Evolutionary conservation across 2,113 vertebrate genomes (phyloP).

Genomic region (Synchiropus splendidus): DNA sequence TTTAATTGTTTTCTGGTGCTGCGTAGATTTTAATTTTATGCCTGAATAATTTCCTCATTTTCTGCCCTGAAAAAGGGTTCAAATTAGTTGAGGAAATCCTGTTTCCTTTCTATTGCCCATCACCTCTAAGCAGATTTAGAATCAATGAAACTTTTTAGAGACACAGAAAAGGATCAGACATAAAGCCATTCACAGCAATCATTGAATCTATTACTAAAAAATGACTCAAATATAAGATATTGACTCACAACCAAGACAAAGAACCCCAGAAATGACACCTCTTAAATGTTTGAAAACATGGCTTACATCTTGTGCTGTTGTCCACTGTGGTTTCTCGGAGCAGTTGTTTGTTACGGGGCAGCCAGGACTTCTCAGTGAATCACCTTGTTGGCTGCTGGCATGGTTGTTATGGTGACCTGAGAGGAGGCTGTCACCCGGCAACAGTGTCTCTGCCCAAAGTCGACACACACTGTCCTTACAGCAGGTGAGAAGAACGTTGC

Average conservation of each 20-base stretch:
- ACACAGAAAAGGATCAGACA: background rate
- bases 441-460: constrained; percentile 91
- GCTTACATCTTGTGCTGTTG: constrained; percentile 74
- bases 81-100: too few species aligned
- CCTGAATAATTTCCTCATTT: too few species aligned
- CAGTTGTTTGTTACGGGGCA: constrained; percentile 67
- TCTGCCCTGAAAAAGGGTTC: too few species aligned
- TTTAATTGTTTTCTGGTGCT: too few species aligned
- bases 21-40: too few species aligned
- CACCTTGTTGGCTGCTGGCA: constrained; percentile 38
- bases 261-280: too few species aligned
- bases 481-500: constrained; percentile 90
- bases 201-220: too few species aligned
- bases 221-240: too few species aligned
- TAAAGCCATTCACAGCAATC: too few species aligned
- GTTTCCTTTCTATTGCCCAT: too few species aligned
- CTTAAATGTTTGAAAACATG: too few species aligned
- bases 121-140: background rate
- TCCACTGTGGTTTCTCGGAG: constrained; percentile 68
- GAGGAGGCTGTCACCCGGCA: constrained; percentile 85
- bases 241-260: too few species aligned
- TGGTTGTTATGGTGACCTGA: constrained; percentile 70
- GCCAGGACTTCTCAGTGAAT: constrained; percentile 43
- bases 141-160: background rate
- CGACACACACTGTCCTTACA: constrained; percentile 97